Conservation (phyloP, 2,888 invertebrate genomes). For the Drosophila histrio region DNA sequence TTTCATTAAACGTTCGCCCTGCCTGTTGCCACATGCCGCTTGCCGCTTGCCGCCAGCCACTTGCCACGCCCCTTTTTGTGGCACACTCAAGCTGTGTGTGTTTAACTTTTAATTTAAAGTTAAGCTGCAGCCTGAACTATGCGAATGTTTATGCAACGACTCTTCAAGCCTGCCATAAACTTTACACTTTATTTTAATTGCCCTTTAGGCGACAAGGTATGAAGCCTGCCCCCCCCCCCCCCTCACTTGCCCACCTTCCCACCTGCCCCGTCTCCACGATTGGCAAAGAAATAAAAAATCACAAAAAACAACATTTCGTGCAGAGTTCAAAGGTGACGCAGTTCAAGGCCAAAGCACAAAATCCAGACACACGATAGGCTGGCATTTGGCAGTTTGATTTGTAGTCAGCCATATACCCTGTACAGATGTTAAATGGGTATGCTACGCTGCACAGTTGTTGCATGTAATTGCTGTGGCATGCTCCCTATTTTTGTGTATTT, state of each 20-base stretch:
- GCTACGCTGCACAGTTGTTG: no score
- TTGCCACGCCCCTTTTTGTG: background rate
- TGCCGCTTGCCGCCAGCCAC: background rate
- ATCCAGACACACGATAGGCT: constrained; percentile 25
- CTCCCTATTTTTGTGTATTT: no score
- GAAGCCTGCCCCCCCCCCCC: background rate
- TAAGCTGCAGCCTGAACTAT: constrained; percentile 30
- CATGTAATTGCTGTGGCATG: no score
- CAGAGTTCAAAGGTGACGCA: constrained; percentile 63
- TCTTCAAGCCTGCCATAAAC: constrained; percentile 8
- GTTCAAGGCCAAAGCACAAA: constrained; percentile 48
- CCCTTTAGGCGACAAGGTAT: constrained; percentile 12
- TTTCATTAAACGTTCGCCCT: constrained; percentile 59
- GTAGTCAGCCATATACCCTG: constrained; percentile 6
- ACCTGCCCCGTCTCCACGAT: background rate
- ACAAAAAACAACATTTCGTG: background rate
- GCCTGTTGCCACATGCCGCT: constrained; percentile 31
- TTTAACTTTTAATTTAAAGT: constrained; percentile 64
- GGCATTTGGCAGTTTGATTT: constrained; percentile 19
- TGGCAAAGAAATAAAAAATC: background rate
- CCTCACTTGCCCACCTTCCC: background rate
- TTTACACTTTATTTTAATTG: constrained; percentile 33
- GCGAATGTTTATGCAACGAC: constrained; percentile 15
- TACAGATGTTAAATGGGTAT: background rate
- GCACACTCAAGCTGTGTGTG: constrained; percentile 29